A percentile compares a stretch with the other conserved stretches of the same genome.
Conservation (phyloP, 2,888 invertebrate species). For the Odontothrips loti region DNA sequence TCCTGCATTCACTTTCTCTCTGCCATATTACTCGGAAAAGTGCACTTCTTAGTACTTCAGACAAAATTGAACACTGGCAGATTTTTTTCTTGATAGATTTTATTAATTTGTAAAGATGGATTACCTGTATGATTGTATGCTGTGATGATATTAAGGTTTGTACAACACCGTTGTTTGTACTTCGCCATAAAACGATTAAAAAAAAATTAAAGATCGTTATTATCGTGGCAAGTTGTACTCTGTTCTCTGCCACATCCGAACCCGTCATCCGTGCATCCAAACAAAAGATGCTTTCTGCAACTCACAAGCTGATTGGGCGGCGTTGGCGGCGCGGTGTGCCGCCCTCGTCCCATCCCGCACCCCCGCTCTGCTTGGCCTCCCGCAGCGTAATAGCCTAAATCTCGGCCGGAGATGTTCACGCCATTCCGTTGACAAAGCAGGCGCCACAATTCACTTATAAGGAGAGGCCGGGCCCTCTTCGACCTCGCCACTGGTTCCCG, state of each 20-base stretch:
- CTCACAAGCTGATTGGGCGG: too few relatives aligned
- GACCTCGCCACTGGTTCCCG: too few relatives aligned
- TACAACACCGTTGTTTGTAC: constrained; percentile 7
- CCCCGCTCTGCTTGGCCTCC: not conserved
- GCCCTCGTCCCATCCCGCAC: too few relatives aligned
- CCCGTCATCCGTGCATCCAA: too few relatives aligned
- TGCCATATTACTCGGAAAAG: not conserved
- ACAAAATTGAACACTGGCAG: not conserved
- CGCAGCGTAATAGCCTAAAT: constrained; percentile 6
- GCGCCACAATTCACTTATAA: constrained; percentile 7
- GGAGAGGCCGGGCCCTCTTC: not conserved
- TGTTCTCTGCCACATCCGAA: too few relatives aligned
- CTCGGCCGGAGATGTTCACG: not conserved
- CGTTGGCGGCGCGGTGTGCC: too few relatives aligned
- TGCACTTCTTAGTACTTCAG: not conserved
- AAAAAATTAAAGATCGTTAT: constrained; percentile 14
- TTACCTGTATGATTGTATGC: constrained; percentile 16
- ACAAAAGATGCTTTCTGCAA: too few relatives aligned
- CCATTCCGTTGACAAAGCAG: constrained; percentile 17
- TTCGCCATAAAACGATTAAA: constrained; percentile 19
- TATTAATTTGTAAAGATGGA: constrained; percentile 18
- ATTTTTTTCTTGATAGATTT: constrained; percentile 18
- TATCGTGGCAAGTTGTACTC: not conserved
- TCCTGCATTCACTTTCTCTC: too few relatives aligned
- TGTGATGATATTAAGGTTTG: constrained; percentile 18